Evolutionary conservation across 2,888 invertebrate species (phyloP).

Genomic region (Cephus sareptanus): DNA sequence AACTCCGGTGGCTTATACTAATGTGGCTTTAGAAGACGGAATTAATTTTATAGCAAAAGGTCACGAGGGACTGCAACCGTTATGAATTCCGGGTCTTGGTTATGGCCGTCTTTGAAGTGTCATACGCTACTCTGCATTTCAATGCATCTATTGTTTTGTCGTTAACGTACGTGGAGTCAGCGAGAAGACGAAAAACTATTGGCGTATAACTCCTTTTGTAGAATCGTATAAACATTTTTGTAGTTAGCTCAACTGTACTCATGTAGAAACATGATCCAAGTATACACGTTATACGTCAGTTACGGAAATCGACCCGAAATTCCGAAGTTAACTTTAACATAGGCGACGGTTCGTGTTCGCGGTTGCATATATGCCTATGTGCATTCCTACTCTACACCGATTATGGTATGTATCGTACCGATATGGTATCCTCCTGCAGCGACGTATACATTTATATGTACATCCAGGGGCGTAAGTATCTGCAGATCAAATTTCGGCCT

Average conservation of each 20-base stretch:
- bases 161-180: neutral
- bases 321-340: neutral
- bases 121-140: conserved; percentile 12
- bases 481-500: neutral
- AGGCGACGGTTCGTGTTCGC: neutral
- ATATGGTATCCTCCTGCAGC: neutral
- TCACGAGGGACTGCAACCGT: conserved; percentile 18
- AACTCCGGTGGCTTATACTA: neutral
- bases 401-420: neutral
- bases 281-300: neutral
- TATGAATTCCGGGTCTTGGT: conserved; percentile 30
- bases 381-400: neutral
- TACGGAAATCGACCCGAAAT: neutral
- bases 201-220: neutral
- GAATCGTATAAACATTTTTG: neutral
- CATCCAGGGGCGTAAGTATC: neutral
- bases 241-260: neutral
- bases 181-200: neutral
- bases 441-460: neutral
- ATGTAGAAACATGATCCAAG: neutral
- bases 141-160: conserved; percentile 18
- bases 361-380: neutral
- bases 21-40: neutral
- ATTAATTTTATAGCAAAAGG: neutral
- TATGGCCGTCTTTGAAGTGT: conserved; percentile 11